Evolutionary conservation across 2,113 vertebrate species (phyloP).

Genomic region (Fregata magnificens): DNA sequence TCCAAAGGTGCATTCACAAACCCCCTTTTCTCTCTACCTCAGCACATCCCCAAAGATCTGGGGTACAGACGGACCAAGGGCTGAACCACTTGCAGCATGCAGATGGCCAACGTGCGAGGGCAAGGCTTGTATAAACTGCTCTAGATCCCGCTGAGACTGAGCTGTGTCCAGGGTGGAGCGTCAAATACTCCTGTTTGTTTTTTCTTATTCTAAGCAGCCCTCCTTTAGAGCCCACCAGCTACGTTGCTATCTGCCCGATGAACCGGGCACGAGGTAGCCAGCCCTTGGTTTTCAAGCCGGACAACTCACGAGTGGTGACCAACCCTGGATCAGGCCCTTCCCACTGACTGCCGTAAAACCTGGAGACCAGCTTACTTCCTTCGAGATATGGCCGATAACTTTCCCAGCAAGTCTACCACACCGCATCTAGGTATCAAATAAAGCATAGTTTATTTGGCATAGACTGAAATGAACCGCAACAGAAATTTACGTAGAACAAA

Average conservation of each 20-base stretch:
- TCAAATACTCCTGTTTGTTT: fast-evolving
- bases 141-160: not conserved
- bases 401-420: not conserved
- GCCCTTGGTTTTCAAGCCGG: not conserved
- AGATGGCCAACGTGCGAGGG: fast-evolving
- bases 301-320: fast-evolving
- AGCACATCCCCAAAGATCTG: not conserved
- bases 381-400: fast-evolving
- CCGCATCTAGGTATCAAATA: not conserved
- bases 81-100: not conserved
- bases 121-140: not conserved
- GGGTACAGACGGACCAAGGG: not conserved
- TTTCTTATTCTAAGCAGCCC: not conserved
- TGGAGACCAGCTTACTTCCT: not conserved
- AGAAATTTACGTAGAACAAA: not conserved
- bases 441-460: constrained; percentile 57
- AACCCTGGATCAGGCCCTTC: not conserved
- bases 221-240: not conserved
- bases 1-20: not conserved
- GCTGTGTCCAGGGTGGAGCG: not conserved
- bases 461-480: not conserved
- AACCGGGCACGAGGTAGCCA: not conserved
- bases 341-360: not conserved
- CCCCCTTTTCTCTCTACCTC: not conserved
- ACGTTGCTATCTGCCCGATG: not conserved